A percentile compares a stretch with the other conserved stretches of the same genome.
phyloP scores from a whole-genome alignment of 2,888 invertebrate genomes.

The Lymantria dispar region DNA sequence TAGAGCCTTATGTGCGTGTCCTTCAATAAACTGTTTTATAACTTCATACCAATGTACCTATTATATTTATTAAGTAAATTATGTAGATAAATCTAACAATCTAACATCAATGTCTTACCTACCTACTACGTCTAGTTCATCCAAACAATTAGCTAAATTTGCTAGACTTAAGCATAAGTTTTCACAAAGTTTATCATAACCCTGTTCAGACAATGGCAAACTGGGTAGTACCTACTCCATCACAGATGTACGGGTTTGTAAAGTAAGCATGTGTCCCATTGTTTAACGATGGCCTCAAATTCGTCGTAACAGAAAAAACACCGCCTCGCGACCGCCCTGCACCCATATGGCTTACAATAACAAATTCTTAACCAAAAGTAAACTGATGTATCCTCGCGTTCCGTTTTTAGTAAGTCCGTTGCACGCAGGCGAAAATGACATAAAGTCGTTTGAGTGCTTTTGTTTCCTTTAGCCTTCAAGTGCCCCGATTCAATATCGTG shows the following conservation, averaged over 20 bases:
- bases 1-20: too few species aligned
- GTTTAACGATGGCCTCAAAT: conserved; percentile 69
- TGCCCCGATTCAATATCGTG: conserved; percentile 35
- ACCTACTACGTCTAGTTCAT: too few species aligned
- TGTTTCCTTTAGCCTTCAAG: conserved; percentile 49
- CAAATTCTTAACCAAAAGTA: conserved; percentile 79
- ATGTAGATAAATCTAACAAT: too few species aligned
- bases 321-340: conserved; percentile 55
- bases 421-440: conserved; percentile 52
- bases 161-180: conserved; percentile 9
- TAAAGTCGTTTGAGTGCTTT: conserved; percentile 42
- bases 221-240: conserved; percentile 16
- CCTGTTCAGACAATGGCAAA: conserved; percentile 1
- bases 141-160: neutral
- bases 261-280: conserved; percentile 73
- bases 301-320: conserved; percentile 67
- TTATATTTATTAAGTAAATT: too few species aligned
- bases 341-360: conserved; percentile 77
- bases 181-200: conserved; percentile 8
- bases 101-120: too few species aligned
- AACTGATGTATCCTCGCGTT: conserved; percentile 67
- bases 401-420: conserved; percentile 45
- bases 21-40: too few species aligned
- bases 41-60: too few species aligned
- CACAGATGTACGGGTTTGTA: conserved; percentile 55